Conservation (phyloP, 2,797 vertebrate species). For the Decapterus maruadsi region DNA sequence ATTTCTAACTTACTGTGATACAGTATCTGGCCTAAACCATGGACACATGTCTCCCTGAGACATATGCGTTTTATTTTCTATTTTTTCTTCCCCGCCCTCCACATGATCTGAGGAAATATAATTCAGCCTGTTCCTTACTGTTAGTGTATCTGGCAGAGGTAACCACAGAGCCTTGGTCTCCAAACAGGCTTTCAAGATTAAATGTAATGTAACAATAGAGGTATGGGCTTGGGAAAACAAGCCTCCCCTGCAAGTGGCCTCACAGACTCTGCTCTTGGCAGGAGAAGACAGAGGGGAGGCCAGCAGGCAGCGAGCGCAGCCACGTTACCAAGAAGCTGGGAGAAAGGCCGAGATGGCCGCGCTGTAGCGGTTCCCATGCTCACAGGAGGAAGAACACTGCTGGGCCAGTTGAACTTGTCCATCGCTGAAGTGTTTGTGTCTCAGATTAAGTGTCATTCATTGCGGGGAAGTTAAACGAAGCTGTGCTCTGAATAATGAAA, state of each 20-base stretch:
- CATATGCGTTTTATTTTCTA: too few relatives aligned
- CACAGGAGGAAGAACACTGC: not conserved
- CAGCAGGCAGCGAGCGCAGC: conserved; percentile 45
- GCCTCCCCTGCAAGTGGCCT: conserved; percentile 60
- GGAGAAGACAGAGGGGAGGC: conserved; percentile 47
- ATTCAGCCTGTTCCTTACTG: conserved; percentile 10
- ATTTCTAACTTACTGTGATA: conserved; percentile 5
- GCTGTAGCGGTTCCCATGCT: conserved; percentile 44
- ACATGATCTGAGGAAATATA: conserved; percentile 28
- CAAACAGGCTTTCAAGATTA: conserved; percentile 54
- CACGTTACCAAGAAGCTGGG: conserved; percentile 29
- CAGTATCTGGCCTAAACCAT: not conserved
- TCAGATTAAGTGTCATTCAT: conserved; percentile 10
- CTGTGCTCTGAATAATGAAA: not conserved
- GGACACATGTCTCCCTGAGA: not conserved
- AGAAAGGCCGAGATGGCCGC: conserved; percentile 27
- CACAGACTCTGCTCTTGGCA: conserved; percentile 69
- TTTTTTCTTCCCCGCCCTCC: not conserved
- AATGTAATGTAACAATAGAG: conserved; percentile 66
- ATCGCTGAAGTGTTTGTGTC: not conserved
- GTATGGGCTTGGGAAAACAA: conserved; percentile 62
- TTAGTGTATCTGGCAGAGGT: conserved; percentile 46
- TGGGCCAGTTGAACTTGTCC: conserved; percentile 1
- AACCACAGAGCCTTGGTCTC: conserved; percentile 45
- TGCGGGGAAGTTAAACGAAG: not conserved